Conservation (phyloP, 1,140 invertebrate genomes). For the Wiebesia pumilae region DNA sequence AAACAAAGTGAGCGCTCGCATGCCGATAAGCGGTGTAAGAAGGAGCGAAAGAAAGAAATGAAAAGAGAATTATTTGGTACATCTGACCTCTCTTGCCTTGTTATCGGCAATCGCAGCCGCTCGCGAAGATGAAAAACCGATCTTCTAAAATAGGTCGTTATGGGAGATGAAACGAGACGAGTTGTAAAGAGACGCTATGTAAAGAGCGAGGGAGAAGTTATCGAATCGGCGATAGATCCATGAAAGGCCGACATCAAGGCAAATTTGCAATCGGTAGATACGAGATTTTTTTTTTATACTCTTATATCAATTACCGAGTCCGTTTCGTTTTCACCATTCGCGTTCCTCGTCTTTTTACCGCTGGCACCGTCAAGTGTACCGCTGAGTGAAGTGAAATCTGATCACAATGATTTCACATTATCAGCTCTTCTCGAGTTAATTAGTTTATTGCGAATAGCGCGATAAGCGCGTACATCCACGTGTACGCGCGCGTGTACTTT, state of each 20-base stretch:
- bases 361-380: too few species aligned
- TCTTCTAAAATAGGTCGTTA: constrained; percentile 47
- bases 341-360: background rate
- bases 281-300: background rate
- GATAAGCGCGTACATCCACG: too few species aligned
- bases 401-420: too few species aligned
- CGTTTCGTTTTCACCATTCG: background rate
- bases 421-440: background rate
- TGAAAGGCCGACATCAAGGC: background rate
- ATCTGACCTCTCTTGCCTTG: constrained; percentile 38
- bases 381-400: too few species aligned
- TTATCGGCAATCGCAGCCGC: constrained; percentile 32
- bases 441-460: background rate
- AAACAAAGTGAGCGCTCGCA: constrained; percentile 16
- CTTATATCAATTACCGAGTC: background rate
- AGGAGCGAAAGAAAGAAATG: constrained; percentile 15
- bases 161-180: constrained; percentile 34
- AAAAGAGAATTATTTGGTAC: constrained; percentile 29
- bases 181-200: background rate
- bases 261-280: constrained; percentile 1
- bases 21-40: constrained; percentile 28
- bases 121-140: constrained; percentile 41
- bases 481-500: too few species aligned
- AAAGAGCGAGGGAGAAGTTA: background rate
- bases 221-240: constrained; percentile 17